Evolutionary conservation across 2,797 vertebrate genomes (phyloP).

Genomic region (Typhlichthys eigenmanni): DNA sequence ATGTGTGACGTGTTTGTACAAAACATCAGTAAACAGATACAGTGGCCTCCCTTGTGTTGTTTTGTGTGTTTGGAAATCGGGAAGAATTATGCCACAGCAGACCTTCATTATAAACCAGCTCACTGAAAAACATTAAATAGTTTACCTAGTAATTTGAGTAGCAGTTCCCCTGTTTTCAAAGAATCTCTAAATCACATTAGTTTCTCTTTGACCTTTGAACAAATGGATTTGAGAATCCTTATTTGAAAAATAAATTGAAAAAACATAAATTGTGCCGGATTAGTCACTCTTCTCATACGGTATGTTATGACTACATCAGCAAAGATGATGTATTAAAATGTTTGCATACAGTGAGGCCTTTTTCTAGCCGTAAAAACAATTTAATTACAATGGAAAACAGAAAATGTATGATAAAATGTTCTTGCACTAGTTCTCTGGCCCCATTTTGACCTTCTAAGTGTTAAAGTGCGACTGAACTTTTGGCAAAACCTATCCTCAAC

Average conservation of each 20-base stretch:
- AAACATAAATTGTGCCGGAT: conserved; percentile 22
- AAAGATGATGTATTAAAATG: too few species aligned
- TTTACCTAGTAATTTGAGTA: conserved; percentile 20
- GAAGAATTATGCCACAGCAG: too few species aligned
- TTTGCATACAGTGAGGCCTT: background rate
- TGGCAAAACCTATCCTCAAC: background rate
- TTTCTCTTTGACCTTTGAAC: conserved; percentile 58
- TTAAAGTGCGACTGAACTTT: conserved; percentile 5
- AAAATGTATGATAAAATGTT: conserved; percentile 40
- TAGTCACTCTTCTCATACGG: too few species aligned
- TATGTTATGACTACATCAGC: too few species aligned
- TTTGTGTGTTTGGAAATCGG: too few species aligned
- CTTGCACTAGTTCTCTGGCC: conserved; percentile 21
- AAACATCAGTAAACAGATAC: background rate
- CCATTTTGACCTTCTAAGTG: background rate
- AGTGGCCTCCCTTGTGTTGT: background rate
- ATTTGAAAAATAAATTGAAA: conserved; percentile 64
- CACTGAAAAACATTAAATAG: too few species aligned
- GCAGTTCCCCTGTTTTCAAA: conserved; percentile 25
- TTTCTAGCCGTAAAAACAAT: conserved; percentile 33
- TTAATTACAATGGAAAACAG: conserved; percentile 18
- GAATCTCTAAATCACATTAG: conserved; percentile 36
- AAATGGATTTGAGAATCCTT: conserved; percentile 54
- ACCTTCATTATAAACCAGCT: too few species aligned
- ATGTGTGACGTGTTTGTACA: background rate